A percentile compares a stretch with the other conserved stretches of the same genome.
Conservation (phyloP, 1,140 invertebrate species). For the Goniozus legneri region DNA sequence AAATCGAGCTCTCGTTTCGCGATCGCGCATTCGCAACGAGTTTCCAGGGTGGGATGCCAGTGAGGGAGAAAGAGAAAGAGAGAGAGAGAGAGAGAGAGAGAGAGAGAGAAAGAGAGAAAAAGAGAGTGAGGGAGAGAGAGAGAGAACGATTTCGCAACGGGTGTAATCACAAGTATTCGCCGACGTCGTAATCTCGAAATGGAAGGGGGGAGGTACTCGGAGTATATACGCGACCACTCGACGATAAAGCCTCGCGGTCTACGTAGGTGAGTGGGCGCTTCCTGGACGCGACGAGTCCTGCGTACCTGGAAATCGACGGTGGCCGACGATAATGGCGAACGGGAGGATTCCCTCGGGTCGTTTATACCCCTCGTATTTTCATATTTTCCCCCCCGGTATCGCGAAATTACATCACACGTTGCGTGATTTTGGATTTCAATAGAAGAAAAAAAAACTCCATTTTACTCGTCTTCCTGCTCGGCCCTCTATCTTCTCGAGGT, state of each 20-base stretch:
- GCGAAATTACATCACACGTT: too few relatives aligned
- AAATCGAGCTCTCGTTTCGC: background rate
- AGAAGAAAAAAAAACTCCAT: too few relatives aligned
- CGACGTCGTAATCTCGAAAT: slow-evolving; percentile 12
- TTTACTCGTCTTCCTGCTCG: background rate
- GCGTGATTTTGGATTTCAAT: too few relatives aligned
- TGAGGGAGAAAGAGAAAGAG: too few relatives aligned
- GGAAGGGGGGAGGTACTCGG: background rate
- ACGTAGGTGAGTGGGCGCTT: slow-evolving; percentile 14
- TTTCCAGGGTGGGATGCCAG: background rate
- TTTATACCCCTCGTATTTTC: background rate
- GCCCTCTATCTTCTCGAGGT: slow-evolving; percentile 2
- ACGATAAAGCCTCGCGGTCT: background rate
- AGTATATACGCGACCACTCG: background rate
- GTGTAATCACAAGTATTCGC: slow-evolving; percentile 11
- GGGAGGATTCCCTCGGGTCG: background rate
- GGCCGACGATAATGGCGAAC: slow-evolving; percentile 20
- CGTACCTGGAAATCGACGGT: slow-evolving; percentile 14
- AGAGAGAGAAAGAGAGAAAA: slow-evolving; percentile 1
- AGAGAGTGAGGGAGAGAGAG: background rate
- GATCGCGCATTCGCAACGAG: background rate
- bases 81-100: background rate
- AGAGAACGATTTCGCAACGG: slow-evolving; percentile 6
- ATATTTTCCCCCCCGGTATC: background rate
- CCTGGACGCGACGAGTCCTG: slow-evolving; percentile 11